Conservation (phyloP, 2,888 invertebrate species). For the Ashinkailepas kermadecensis region DNA sequence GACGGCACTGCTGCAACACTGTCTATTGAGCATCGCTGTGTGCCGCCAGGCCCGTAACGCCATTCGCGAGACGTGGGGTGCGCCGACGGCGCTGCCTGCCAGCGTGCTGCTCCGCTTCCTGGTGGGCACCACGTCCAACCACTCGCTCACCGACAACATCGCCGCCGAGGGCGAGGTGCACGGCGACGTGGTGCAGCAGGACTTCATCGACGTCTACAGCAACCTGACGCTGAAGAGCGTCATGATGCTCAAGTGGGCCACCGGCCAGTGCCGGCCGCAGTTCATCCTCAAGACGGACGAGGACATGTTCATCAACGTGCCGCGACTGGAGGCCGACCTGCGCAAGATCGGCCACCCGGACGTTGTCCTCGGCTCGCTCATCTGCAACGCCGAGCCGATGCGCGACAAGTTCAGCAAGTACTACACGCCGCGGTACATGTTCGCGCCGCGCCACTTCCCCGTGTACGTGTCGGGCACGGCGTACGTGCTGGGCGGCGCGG, state of each 20-base stretch:
- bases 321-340: slow-evolving; percentile 34
- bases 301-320: slow-evolving; percentile 33
- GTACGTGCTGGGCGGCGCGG: slow-evolving; percentile 38
- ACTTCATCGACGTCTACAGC: slow-evolving; percentile 33
- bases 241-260: slow-evolving; percentile 32
- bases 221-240: slow-evolving; percentile 33
- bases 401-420: slow-evolving; percentile 30
- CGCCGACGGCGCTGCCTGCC: background rate
- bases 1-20: too few relatives aligned
- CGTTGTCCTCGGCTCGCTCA: slow-evolving; percentile 36
- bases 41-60: slow-evolving; percentile 5
- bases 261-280: slow-evolving; percentile 28
- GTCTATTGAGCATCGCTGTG: background rate
- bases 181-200: slow-evolving; percentile 32
- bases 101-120: background rate
- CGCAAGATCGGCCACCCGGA: background rate
- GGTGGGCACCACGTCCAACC: background rate
- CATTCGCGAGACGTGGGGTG: background rate
- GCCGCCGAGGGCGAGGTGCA: slow-evolving; percentile 24
- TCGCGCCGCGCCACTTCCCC: slow-evolving; percentile 37
- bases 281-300: slow-evolving; percentile 33
- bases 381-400: slow-evolving; percentile 37
- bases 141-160: background rate
- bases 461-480: slow-evolving; percentile 40
- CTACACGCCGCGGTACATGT: slow-evolving; percentile 35